Evolutionary conservation across 30 jellyfish, hydroid and myxozoan genomes (phyloP), one percentile per base, ranked within the genome.

Genomic region (Hydractinia symbiolongicarpus): DNA sequence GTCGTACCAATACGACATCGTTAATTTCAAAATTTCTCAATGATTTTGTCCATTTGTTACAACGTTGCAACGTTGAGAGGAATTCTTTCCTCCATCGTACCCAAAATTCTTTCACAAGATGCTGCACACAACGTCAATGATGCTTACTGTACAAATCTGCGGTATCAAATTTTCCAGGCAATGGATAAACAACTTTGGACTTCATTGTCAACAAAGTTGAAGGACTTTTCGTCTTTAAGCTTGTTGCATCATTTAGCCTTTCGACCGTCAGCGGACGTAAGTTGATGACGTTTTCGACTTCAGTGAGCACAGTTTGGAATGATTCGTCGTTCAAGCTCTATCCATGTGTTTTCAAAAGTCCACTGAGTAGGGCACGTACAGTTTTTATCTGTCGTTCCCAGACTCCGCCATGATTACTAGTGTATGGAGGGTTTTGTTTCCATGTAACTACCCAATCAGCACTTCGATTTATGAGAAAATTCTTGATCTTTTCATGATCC

Each of bases 101-200:
- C 81, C 84, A 76, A 64, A 76, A 76, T 19, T 76, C 84, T 7
- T 40, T 9, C 55, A 74, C 84, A 40, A 55, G 30, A 76, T 76
- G 84, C 84, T 76, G 84, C 49, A 76, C 75, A 44, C 84, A 4
- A 44, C 79, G 15, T 79, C 84, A 76, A 16, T 76, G 76, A 50
- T 55, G 4, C 4, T 16, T 56, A 50, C 84, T 30, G 1, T 73
- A 73, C 52, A 44, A 66, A 40, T 76, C 84, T 40, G 52, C 72
- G 4, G 21, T 76, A 8, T 72, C 30, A 40, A 76, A 76, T 44
- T 61, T 21, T 76, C 84, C 84, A 7, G 84, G 84, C 9, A 73
- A 73, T 44, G 84, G 84, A 54, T 21, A 21, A 1, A 76, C 82
- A 76, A 56, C 84, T 56, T 76, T 76, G 15, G 79, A 44, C 81